Conservation (phyloP, 2,113 vertebrate genomes). For the Scophthalmus maximus region DNA sequence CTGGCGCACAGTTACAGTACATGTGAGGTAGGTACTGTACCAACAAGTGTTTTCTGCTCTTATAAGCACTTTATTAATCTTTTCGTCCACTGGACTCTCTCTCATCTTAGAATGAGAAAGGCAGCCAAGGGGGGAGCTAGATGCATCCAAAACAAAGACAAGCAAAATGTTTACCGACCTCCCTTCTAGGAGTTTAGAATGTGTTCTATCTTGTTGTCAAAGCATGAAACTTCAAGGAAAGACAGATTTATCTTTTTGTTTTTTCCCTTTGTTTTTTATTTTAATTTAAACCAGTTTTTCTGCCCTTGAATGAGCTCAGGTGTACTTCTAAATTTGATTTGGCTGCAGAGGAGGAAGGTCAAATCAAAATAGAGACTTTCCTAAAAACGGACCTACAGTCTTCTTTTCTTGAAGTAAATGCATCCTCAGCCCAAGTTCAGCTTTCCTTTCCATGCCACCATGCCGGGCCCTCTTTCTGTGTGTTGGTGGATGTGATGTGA, state of each 20-base stretch:
- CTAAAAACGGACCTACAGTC: constrained; percentile 1
- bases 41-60: neutral
- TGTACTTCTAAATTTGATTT: constrained; percentile 33
- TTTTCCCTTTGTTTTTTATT: neutral
- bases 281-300: neutral
- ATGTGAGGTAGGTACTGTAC: neutral
- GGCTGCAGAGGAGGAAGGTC: constrained; percentile 34
- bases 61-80: neutral
- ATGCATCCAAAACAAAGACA: neutral
- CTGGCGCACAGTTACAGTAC: neutral
- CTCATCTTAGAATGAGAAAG: neutral
- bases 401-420: neutral
- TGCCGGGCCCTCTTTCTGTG: neutral
- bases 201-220: neutral
- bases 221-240: constrained; percentile 24
- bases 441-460: neutral
- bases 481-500: constrained; percentile 23
- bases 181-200: neutral
- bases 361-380: constrained; percentile 31
- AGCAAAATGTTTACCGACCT: neutral
- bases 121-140: neutral
- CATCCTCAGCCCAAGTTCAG: neutral
- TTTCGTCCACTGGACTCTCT: neutral
- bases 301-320: constrained; percentile 54
- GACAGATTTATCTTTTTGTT: neutral